Conservation (phyloP, 2,113 vertebrate species). For the Suncus etruscus region DNA sequence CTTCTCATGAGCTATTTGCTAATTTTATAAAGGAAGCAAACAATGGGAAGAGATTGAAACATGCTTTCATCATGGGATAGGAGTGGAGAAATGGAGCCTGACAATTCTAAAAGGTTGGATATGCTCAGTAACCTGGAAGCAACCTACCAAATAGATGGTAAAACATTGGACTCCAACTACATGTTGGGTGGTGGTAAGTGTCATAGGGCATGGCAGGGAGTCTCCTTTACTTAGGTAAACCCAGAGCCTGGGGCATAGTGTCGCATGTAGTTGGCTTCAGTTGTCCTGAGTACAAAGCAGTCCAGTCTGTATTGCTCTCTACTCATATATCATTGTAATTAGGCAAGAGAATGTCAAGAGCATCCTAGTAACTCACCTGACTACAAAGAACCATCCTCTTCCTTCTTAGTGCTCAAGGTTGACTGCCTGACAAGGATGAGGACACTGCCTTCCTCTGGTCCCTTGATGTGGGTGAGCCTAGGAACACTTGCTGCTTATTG, state of each 20-base stretch:
- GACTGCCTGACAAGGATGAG: neutral
- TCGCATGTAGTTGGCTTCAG: fast-evolving
- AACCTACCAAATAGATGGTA: neutral
- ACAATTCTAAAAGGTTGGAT: neutral
- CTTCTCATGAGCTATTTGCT: neutral
- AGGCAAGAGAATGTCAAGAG: too few relatives aligned
- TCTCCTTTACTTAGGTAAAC: neutral
- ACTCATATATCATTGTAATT: neutral
- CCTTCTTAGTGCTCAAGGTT: neutral
- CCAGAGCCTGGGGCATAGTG: neutral
- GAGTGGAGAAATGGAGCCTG: neutral
- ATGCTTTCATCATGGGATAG: neutral
- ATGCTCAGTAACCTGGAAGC: neutral
- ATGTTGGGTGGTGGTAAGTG: too few relatives aligned
- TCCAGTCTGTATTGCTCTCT: too few relatives aligned
- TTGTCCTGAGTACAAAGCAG: neutral
- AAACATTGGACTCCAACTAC: neutral
- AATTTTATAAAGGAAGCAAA: neutral
- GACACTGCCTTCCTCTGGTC: neutral
- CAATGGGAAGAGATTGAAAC: neutral
- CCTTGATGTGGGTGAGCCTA: neutral
- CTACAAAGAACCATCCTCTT: neutral
- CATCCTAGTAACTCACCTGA: too few relatives aligned
- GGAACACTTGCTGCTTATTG: neutral
- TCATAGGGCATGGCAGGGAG: fast-evolving